Conservation (phyloP, 1,140 invertebrate species). For the Diploscapter pachys region DNA sequence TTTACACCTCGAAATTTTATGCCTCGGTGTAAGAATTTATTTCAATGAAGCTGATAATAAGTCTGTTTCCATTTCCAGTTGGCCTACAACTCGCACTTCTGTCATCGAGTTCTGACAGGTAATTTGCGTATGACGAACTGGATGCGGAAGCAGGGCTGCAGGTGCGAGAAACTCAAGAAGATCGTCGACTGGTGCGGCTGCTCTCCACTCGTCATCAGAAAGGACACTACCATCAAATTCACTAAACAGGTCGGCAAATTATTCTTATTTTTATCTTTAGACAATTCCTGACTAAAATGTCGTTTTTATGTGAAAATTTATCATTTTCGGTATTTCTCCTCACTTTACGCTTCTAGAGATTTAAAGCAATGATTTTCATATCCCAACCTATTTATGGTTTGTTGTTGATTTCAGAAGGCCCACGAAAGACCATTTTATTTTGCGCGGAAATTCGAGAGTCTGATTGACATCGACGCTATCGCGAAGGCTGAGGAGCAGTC, state of each 20-base stretch:
- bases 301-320: background rate
- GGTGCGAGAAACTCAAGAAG: conserved; percentile 89
- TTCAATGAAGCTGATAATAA: background rate
- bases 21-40: background rate
- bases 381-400: background rate
- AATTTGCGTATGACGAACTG: conserved; percentile 97
- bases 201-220: conserved; percentile 89
- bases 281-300: conserved; percentile 4
- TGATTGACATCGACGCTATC: conserved; percentile 47
- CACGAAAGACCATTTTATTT: conserved; percentile 42
- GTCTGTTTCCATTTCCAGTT: conserved; percentile 33
- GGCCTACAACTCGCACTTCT: conserved; percentile 85
- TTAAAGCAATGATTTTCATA: background rate
- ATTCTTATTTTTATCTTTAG: background rate
- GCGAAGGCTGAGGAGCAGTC: conserved; percentile 45
- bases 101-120: conserved; percentile 85
- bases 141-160: conserved; percentile 92
- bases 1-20: no score
- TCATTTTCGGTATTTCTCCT: background rate
- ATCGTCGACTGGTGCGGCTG: conserved; percentile 99
- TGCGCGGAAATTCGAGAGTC: conserved; percentile 51
- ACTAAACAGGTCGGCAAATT: background rate
- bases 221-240: conserved; percentile 29
- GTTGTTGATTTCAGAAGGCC: conserved; percentile 29
- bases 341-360: background rate